Evolutionary conservation across 1,140 invertebrate genomes (phyloP).

Genomic region (Drosophila funebris): DNA sequence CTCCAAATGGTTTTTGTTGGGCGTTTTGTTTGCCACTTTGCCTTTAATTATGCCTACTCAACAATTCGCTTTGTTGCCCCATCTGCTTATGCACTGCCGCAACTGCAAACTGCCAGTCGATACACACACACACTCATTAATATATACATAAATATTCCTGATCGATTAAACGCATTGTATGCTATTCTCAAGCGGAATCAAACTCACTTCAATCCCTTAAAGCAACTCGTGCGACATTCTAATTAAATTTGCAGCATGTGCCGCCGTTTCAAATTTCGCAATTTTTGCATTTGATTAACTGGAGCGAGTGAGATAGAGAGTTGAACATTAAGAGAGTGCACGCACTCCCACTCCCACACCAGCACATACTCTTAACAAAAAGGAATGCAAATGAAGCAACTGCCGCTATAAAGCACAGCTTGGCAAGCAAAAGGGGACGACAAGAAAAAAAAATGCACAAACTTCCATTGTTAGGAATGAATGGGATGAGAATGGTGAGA

Average conservation of each 20-base stretch:
- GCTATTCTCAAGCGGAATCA: slow-evolving; percentile 48
- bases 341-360: neutral
- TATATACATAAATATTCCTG: too few relatives aligned
- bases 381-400: slow-evolving; percentile 40
- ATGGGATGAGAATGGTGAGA: neutral
- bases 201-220: slow-evolving; percentile 14
- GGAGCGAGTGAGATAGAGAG: slow-evolving; percentile 10
- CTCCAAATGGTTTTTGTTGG: slow-evolving; percentile 40
- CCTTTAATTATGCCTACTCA: slow-evolving; percentile 73
- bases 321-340: slow-evolving; percentile 27
- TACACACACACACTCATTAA: too few relatives aligned
- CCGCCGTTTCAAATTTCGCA: slow-evolving; percentile 46
- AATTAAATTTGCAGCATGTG: slow-evolving; percentile 60
- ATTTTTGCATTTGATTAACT: neutral
- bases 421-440: slow-evolving; percentile 14
- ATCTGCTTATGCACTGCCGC: slow-evolving; percentile 46
- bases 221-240: slow-evolving; percentile 29
- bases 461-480: slow-evolving; percentile 8
- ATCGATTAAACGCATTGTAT: slow-evolving; percentile 68
- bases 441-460: slow-evolving; percentile 41
- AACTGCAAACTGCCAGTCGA: slow-evolving; percentile 17
- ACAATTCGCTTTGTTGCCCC: slow-evolving; percentile 27
- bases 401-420: slow-evolving; percentile 6
- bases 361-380: slow-evolving; percentile 1
- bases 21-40: slow-evolving; percentile 72